Evolutionary conservation across 2,888 invertebrate species (phyloP), one percentile per base, ranked within the genome.

Genomic region (Perithous albicinctus): DNA sequence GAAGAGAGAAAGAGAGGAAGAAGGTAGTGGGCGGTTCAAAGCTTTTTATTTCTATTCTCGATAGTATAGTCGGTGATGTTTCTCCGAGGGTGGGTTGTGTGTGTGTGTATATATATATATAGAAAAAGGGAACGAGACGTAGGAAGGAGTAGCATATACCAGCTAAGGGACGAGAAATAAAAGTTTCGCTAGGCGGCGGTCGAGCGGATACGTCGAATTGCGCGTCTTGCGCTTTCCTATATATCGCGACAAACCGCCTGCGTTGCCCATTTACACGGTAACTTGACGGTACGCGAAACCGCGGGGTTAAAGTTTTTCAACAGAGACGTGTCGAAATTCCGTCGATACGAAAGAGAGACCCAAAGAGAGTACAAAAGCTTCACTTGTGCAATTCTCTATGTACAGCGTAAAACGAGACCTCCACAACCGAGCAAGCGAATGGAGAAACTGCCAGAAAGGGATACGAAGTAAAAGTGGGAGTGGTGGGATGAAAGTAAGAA

Each of bases 271-370:
- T 88, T 88, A 59, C 88, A 88, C 87, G 86, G 83, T 81, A 84
- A 85, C 85, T 85, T 88, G 86, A 87, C 86, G 83, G 85, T 64
- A 86, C 59, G 59, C 15, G 87, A 86, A 87, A 89, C 87, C 85
- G 85, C 84, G 87, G 87, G 75, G n/a, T n/a, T 84, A 86, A 90
- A 91, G 87, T 90, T 90, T 89, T 46, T 18, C 38, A 8, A 35
- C 23, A 12, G 85, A 88, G 88, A 87, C 87, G 86, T 89, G 88
- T 88, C 87, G 86, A 89, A 90, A 89, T 90, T 77, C 72, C 66
- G 64, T 64, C 70, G 67, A 73, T 73, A 61, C 70, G 78, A 51
- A 43, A n/a, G n/a, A n/a, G n/a, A 41, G 26, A 48, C 67, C 26
- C 26, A 46, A 20, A 23, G 67, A 35, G 41, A 20, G 41, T 8